phyloP scores from a whole-genome alignment of 2,113 vertebrate species.

The Podarcis raffonei region DNA sequence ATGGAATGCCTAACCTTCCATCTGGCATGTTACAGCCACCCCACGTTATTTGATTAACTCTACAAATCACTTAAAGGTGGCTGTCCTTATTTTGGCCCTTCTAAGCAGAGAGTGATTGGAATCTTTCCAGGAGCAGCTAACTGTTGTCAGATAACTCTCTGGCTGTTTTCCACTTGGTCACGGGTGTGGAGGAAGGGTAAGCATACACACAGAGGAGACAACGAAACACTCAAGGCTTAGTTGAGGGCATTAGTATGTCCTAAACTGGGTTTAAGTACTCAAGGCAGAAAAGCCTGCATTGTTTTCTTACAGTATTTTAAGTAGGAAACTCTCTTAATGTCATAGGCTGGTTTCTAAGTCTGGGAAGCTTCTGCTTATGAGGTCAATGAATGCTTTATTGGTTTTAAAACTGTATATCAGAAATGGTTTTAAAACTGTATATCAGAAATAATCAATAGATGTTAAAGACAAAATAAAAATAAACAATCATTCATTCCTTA shows the following conservation, averaged over 20 bases:
- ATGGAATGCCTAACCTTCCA: neutral
- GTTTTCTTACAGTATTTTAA: conserved; percentile 50
- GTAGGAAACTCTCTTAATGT: conserved; percentile 1
- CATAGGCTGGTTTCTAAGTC: neutral
- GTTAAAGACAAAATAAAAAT: no score
- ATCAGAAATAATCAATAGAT: no score
- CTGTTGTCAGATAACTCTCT: neutral
- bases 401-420: no score
- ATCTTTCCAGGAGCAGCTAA: neutral
- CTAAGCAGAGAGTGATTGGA: neutral
- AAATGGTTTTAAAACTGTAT: no score
- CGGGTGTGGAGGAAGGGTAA: neutral
- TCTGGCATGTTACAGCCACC: neutral
- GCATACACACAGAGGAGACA: neutral
- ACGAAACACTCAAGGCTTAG: neutral
- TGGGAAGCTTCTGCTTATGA: neutral
- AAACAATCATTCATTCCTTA: no score
- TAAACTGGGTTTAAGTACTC: conserved; percentile 32
- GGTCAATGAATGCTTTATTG: no score
- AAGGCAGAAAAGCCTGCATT: conserved; percentile 39
- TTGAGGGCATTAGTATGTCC: neutral
- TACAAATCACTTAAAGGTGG: neutral
- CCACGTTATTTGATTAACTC: neutral
- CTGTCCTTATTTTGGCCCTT: neutral
- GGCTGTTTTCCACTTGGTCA: neutral